A percentile compares a stretch with the other conserved stretches of the same genome.
Conservation (phyloP, 2,113 vertebrate genomes). For the Chroicocephalus ridibundus region DNA sequence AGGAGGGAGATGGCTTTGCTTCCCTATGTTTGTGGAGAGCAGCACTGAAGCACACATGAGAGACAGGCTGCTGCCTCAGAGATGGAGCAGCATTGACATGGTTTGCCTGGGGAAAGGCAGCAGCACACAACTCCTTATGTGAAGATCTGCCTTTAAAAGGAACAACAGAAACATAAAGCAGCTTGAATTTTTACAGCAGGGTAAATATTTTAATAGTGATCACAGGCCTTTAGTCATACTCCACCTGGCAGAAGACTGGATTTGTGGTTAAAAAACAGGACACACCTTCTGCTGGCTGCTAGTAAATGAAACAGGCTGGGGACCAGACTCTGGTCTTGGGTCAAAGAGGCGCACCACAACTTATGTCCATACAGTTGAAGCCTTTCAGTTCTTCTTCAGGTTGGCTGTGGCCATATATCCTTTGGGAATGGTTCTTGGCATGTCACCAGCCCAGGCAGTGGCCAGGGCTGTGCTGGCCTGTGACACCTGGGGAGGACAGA, state of each 20-base stretch:
- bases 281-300: not conserved
- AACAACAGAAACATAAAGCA: not conserved
- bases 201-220: not conserved
- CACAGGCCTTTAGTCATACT: not conserved
- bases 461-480: not conserved
- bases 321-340: not conserved
- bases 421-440: not conserved
- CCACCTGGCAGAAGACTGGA: not conserved
- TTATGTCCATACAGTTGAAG: not conserved
- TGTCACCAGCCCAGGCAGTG: rapidly evolving
- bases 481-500: not conserved
- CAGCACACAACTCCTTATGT: not conserved
- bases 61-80: not conserved
- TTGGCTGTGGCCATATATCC: not conserved
- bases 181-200: not conserved
- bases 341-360: not conserved
- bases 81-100: not conserved
- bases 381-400: not conserved
- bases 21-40: not conserved
- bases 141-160: not conserved
- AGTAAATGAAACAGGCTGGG: not conserved
- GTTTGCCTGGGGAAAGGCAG: not conserved
- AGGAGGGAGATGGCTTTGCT: not conserved
- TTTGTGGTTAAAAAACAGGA: not conserved
- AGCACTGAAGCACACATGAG: not conserved